Evolutionary conservation across 2,888 invertebrate genomes (phyloP), one percentile per base, ranked within the genome.

Genomic region (Drosophila tanythrix): DNA sequence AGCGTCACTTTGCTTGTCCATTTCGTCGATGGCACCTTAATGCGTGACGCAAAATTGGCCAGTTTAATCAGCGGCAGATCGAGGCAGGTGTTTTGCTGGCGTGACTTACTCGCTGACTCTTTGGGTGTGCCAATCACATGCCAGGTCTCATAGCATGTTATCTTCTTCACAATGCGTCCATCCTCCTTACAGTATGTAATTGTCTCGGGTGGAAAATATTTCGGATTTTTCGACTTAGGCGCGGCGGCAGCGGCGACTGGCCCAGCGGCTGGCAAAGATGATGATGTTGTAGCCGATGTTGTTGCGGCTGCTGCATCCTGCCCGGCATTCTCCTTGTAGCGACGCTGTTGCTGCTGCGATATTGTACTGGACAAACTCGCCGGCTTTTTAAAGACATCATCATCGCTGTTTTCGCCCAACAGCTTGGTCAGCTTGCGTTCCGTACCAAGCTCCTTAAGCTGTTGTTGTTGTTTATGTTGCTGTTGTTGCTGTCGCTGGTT

Each of bases 101-200:
- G 79, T 36, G 88, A 79, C 57, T 71, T 78, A 6, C 65, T 43
- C 2, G 76, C 61, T 27, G 69, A 61, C 1, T 85, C 84, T 35
- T 85, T 79, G 56, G 91, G 91, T 51, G 91, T 81, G 64, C 92
- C 91, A 25, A 93, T 93, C 25, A 93, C 93, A 68, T 93, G 92
- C 93, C 93, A 93, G 18, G 92, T 93, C 69, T 93, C 93, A 60
- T 92, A 93, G 79, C 93, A 93, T n/a, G 93, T 93, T 6, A 93
- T 92, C 81, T 93, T 93, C 67, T 93, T 93, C 3, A 93, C 91
- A 3, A 93, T 78, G 58, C 92, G 91, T 25, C 93, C 93, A 13
- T 92, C 92, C 62, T 93, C 92, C 15, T 92, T 85, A 21, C 91
- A 90, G 6, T 92, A 89, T 0, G 91, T 89, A 25, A 92, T 91